Evolutionary conservation across 2,113 vertebrate genomes (phyloP).

Genomic region (Nematolebias whitei): DNA sequence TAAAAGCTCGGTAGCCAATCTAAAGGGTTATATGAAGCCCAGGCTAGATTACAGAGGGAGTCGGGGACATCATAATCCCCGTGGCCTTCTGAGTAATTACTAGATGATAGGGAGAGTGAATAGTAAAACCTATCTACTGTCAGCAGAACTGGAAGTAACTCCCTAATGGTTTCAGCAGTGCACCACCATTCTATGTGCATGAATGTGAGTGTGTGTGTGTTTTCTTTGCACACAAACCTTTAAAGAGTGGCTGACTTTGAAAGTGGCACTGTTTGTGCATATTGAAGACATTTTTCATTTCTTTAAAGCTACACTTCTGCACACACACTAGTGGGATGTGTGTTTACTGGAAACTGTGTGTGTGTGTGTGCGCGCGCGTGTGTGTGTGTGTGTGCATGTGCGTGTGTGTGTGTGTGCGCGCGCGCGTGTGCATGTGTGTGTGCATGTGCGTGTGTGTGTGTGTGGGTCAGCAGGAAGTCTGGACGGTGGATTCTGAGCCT

Average conservation of each 20-base stretch:
- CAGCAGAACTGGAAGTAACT: constrained; percentile 71
- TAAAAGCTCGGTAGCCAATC: constrained; percentile 48
- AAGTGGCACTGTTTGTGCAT: constrained; percentile 24
- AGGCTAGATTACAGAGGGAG: constrained; percentile 65
- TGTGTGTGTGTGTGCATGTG: not conserved
- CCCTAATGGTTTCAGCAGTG: constrained; percentile 50
- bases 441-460: constrained; percentile 64
- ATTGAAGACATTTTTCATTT: constrained; percentile 12
- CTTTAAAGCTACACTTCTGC: not conserved
- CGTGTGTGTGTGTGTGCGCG: constrained; percentile 33
- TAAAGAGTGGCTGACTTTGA: constrained; percentile 50
- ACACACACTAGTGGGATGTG: not conserved
- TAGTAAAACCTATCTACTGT: constrained; percentile 65
- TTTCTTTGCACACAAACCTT: constrained; percentile 10
- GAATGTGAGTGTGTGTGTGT: constrained; percentile 21
- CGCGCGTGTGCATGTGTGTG: constrained; percentile 36
- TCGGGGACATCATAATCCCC: constrained; percentile 70
- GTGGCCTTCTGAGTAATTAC: constrained; percentile 75
- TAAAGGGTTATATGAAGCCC: constrained; percentile 61
- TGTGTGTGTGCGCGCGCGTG: no score
- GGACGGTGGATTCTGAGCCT: constrained; percentile 88
- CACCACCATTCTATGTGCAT: constrained; percentile 11
- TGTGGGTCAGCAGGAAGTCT: constrained; percentile 85
- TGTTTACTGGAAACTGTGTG: no score
- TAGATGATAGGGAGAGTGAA: constrained; percentile 64